These are phyloP conservation scores for Dione juno DNA, from an alignment of 2,888 invertebrate genomes.

Conservation along the genomic window DNA sequence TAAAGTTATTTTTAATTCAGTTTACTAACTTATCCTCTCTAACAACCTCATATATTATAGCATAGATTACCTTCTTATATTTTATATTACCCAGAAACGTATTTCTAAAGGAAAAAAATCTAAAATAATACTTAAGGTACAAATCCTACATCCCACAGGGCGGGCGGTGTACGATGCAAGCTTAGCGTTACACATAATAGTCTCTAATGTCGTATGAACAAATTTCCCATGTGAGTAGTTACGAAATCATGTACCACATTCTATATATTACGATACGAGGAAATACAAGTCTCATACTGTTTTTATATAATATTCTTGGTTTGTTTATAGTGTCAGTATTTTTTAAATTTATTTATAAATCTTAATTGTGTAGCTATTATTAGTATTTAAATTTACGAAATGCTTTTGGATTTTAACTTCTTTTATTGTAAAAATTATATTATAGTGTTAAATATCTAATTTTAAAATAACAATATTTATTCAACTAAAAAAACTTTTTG, in stretches of 20 bases:
- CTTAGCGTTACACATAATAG: conserved; percentile 29
- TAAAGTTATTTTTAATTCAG: too few relatives aligned
- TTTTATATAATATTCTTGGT: background rate
- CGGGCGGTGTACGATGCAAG: conserved; percentile 9
- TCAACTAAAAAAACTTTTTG: too few relatives aligned
- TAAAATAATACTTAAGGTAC: conserved; percentile 9
- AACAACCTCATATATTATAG: too few relatives aligned
- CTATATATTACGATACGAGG: background rate
- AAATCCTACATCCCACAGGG: conserved; percentile 4
- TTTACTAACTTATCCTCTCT: too few relatives aligned
- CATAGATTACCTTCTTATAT: too few relatives aligned
- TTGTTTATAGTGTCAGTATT: background rate
- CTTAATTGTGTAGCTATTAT: background rate
- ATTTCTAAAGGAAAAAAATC: background rate
- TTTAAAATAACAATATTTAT: too few relatives aligned
- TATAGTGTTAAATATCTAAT: too few relatives aligned
- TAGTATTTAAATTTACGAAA: background rate
- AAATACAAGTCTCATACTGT: background rate
- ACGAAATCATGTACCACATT: conserved; percentile 15
- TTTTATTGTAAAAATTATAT: too few relatives aligned
- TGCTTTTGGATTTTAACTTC: background rate
- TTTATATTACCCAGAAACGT: background rate
- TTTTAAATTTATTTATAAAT: background rate
- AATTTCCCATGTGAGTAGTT: conserved; percentile 38
- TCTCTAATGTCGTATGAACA: conserved; percentile 35